These are phyloP conservation scores for Amblyornis subalaris DNA, from an alignment of 2,113 vertebrate species.

Conservation along the genomic window DNA sequence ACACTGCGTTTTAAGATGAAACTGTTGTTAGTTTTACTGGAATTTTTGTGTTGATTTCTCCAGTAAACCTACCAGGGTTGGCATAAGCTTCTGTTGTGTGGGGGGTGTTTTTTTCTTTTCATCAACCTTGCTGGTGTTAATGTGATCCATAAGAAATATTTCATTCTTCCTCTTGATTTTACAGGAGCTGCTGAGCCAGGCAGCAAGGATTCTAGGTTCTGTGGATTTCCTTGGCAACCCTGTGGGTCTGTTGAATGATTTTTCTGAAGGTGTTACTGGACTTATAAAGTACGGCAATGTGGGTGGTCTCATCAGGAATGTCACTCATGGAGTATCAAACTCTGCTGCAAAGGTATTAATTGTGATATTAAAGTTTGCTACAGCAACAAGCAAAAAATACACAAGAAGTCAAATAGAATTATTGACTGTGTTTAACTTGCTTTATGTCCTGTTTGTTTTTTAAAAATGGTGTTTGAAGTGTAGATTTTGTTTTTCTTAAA, in stretches of 20 bases:
- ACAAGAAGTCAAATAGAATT: not conserved
- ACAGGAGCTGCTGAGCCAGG: slow-evolving; percentile 95
- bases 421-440: not conserved
- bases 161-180: not conserved
- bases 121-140: not conserved
- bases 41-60: not conserved
- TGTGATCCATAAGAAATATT: not conserved
- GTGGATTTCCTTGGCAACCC: slow-evolving; percentile 98
- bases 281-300: slow-evolving; percentile 96
- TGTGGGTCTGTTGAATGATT: slow-evolving; percentile 93
- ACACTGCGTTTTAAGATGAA: not conserved
- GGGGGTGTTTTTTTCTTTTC: not conserved
- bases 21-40: not conserved
- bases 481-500: not conserved
- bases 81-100: not conserved
- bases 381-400: not conserved
- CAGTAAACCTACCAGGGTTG: not conserved
- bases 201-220: slow-evolving; percentile 92
- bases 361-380: not conserved
- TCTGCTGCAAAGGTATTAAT: slow-evolving; percentile 92
- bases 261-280: slow-evolving; percentile 90
- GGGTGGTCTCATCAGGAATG: slow-evolving; percentile 91
- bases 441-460: not conserved
- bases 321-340: slow-evolving; percentile 96
- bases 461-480: not conserved